Percentiles rank a stretch among this genome's conserved stretches.
phyloP scores from a whole-genome alignment of 2,797 vertebrate species.

The Pelobates cultripes region DNA sequence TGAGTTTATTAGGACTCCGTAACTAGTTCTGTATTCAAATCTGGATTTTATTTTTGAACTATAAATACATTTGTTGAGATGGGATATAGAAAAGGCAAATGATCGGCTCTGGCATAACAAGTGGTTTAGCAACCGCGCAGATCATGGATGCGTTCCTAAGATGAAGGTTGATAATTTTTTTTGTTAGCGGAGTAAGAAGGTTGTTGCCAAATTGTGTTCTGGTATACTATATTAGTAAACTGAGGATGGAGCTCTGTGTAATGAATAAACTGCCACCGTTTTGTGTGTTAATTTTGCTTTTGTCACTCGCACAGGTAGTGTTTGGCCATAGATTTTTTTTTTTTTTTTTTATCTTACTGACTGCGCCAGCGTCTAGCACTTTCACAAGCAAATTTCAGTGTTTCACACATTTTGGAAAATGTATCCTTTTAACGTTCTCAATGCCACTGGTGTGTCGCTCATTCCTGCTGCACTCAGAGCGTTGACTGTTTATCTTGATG shows the following conservation, averaged over 20 bases:
- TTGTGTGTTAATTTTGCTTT: conserved; percentile 63
- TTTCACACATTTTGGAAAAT: conserved; percentile 45
- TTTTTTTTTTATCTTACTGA: conserved; percentile 81
- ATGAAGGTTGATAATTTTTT: conserved; percentile 56
- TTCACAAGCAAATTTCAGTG: conserved; percentile 79
- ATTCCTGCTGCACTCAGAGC: not conserved
- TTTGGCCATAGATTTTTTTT: conserved; percentile 73
- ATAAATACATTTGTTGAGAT: conserved; percentile 22
- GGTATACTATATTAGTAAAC: conserved; percentile 76
- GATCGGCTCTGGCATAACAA: conserved; percentile 58
- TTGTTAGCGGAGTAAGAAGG: conserved; percentile 66
- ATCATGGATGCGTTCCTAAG: conserved; percentile 64
- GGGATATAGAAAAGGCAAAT: not conserved
- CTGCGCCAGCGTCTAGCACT: conserved; percentile 76
- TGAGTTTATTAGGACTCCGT: conserved; percentile 62
- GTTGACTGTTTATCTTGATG: conserved; percentile 59
- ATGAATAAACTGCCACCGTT: conserved; percentile 76
- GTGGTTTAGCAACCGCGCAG: conserved; percentile 65
- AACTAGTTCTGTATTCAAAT: conserved; percentile 63
- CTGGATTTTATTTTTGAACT: conserved; percentile 59
- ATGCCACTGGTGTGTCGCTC: not conserved
- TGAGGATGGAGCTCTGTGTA: conserved; percentile 67
- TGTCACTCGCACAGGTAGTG: conserved; percentile 68
- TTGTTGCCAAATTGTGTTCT: conserved; percentile 70
- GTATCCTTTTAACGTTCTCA: not conserved